Conservation (phyloP, 2,113 vertebrate genomes). For the Sinocyclocheilus rhinocerous region DNA sequence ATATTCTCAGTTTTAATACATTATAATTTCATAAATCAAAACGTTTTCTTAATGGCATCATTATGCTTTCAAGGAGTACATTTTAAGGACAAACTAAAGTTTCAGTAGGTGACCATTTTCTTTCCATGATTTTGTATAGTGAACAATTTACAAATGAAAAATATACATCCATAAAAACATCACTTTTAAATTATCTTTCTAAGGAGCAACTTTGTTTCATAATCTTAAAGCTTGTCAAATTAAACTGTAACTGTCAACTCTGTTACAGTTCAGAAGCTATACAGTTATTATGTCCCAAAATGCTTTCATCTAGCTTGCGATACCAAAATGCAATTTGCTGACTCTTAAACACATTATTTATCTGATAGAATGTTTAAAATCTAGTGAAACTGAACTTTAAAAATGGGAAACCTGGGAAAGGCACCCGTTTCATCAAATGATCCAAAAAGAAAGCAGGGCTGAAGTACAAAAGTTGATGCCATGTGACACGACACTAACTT, state of each 20-base stretch:
- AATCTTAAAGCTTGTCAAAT: background rate
- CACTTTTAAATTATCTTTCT: background rate
- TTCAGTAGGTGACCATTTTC: no score
- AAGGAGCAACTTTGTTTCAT: background rate
- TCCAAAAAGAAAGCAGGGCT: background rate
- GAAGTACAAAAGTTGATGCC: background rate
- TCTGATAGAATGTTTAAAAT: background rate
- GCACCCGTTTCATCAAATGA: background rate
- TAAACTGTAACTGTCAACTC: background rate
- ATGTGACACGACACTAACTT: background rate
- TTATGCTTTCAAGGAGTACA: no score
- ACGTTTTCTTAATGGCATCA: no score
- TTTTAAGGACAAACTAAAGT: no score
- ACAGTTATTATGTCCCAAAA: background rate
- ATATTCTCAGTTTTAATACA: no score
- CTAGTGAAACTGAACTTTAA: background rate
- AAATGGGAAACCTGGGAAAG: background rate
- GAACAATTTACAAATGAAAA: background rate
- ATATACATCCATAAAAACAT: background rate
- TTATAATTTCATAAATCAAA: no score
- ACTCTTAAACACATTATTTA: background rate
- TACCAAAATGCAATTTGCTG: background rate
- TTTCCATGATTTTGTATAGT: background rate
- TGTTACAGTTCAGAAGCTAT: background rate
- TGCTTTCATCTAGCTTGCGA: background rate